These are phyloP conservation scores for Parnassius mnemosyne DNA, from an alignment of 2,888 invertebrate genomes.

Conservation along the genomic window DNA sequence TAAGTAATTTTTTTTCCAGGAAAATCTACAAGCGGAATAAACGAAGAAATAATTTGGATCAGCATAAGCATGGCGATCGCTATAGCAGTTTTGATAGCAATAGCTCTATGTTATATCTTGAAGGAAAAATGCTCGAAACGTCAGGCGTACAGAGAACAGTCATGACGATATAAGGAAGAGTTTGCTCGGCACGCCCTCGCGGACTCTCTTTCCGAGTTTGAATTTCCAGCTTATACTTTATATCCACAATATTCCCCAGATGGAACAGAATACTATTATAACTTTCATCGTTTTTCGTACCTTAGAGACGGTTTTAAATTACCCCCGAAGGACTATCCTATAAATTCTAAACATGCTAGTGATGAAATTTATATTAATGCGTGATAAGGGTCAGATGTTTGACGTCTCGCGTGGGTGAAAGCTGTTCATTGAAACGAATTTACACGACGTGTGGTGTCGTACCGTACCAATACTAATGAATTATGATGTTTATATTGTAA, in stretches of 20 bases:
- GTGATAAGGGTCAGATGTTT: constrained; percentile 42
- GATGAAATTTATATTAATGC: constrained; percentile 71
- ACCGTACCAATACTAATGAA: constrained; percentile 25
- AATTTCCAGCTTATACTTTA: constrained; percentile 65
- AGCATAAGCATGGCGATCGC: constrained; percentile 93
- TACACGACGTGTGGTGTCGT: constrained; percentile 28
- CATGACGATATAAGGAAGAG: constrained; percentile 82
- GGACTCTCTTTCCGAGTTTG: constrained; percentile 63
- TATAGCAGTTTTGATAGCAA: constrained; percentile 89
- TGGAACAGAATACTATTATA: constrained; percentile 73
- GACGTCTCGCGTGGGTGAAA: constrained; percentile 8
- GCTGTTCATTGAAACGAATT: constrained; percentile 29
- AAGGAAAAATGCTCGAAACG: constrained; percentile 90
- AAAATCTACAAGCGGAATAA: constrained; percentile 90
- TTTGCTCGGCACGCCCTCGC: constrained; percentile 70
- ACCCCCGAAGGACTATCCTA: constrained; percentile 64
- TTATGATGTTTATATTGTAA: constrained; percentile 12
- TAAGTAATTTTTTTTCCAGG: constrained; percentile 72
- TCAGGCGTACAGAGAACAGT: constrained; percentile 85
- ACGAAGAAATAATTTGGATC: constrained; percentile 94
- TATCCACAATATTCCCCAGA: constrained; percentile 74
- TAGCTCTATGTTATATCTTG: constrained; percentile 90
- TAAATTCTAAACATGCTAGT: constrained; percentile 33
- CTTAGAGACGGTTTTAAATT: constrained; percentile 65
- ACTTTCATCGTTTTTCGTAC: constrained; percentile 72